These are phyloP conservation scores for Onychostoma macrolepis DNA, from an alignment of 2,113 vertebrate species.

Conservation along the genomic window DNA sequence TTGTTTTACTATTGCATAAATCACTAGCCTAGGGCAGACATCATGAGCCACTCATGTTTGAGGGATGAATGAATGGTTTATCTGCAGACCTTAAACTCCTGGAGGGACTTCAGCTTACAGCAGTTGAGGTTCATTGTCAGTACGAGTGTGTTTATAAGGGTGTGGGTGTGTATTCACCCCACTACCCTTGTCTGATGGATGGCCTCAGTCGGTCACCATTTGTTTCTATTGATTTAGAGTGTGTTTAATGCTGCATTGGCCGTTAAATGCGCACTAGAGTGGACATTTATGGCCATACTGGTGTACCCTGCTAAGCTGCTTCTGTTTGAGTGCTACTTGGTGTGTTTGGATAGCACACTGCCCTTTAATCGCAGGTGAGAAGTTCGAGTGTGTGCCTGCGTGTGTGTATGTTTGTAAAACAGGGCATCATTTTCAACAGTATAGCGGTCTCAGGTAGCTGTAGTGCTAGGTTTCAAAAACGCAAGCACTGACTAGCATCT, in stretches of 20 bases:
- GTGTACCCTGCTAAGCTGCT: background rate
- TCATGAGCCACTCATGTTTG: slow-evolving; percentile 18
- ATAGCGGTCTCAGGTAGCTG: background rate
- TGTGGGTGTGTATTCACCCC: slow-evolving; percentile 2
- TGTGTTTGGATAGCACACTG: slow-evolving; percentile 5
- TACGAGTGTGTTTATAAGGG: background rate
- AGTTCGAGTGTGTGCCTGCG: slow-evolving; percentile 14
- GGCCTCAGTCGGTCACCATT: slow-evolving; percentile 22
- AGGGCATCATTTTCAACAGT: background rate
- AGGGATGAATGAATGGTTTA: slow-evolving; percentile 10
- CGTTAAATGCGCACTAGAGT: slow-evolving; percentile 34
- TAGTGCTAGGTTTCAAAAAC: slow-evolving; percentile 21
- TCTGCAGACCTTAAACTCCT: slow-evolving; percentile 19
- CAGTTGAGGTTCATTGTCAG: background rate
- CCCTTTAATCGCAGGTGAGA: slow-evolving; percentile 21
- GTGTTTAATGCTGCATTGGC: slow-evolving; percentile 32
- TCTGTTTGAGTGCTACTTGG: slow-evolving; percentile 10
- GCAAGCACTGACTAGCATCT: background rate
- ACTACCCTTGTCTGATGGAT: slow-evolving; percentile 35
- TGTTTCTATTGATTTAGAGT: slow-evolving; percentile 46
- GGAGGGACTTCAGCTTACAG: slow-evolving; percentile 12
- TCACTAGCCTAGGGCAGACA: slow-evolving; percentile 22
- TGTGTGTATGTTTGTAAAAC: background rate
- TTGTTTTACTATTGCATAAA: slow-evolving; percentile 38
- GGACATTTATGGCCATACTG: slow-evolving; percentile 26